Evolutionary conservation across 2,797 vertebrate species (phyloP), one percentile per base, ranked within the genome.

Genomic region (Pangasius djambal): DNA sequence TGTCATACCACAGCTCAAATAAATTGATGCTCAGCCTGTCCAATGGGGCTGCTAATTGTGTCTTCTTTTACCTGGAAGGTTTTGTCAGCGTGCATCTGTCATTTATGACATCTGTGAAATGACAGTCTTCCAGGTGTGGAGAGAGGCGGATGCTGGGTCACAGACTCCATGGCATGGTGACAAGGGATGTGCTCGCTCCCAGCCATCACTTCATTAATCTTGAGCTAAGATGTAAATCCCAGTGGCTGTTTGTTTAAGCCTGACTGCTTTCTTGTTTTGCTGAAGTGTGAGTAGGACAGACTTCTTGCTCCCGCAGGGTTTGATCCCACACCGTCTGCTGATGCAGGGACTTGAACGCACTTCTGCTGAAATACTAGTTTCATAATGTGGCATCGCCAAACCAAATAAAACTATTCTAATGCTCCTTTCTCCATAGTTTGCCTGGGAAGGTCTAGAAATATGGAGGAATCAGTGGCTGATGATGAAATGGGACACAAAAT

Each of bases 11-110:
- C 92, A 90, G 91, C 94, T 95, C 94, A 94, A 96, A 96, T 95
- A 94, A 96, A 97, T 96, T 94, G 94, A 86, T 90, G 91, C 92
- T 92, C 94, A 94, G 93, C 94, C 93, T 93, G 92, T 95, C 95
- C 95, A 96, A 94, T 94, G 93, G 95, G 94, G 94, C 95, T 89
- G 89, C 95, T 96, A 97, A 97, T 97, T 96, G 95, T 95, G 94
- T 96, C 96, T 95, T 96, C 93, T 96, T 94, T 94, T 94, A 95
- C 94, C 94, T 93, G 93, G 92, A 94, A 93, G 93, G 90, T 91
- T 95, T 95, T 96, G 95, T 96, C 95, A 95, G 93, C 93, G 90
- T 92, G 92, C 94, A 96, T 97, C 95, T 95, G 95, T 96, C 96
- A 95, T 95, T 85, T 89, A 92, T 93, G 93, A 93, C 95, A 92